Base-by-base conservation (phyloP, 2,888 invertebrate genomes). In the Tethea ocularis region DNA sequence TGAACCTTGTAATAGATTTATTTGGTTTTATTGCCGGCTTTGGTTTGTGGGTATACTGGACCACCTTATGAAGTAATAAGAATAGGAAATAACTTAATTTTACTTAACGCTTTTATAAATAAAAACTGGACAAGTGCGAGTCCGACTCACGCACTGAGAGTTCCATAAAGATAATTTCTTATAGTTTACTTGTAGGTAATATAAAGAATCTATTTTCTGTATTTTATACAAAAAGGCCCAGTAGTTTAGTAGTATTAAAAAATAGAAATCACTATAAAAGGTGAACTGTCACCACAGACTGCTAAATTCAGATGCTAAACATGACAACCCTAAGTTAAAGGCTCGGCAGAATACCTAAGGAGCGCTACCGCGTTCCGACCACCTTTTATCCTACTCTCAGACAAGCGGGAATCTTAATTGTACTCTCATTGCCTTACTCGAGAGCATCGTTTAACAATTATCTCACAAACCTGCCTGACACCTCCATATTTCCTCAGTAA, bases 351-450 rank as follows among this genome's bases (percentile, higher is more conserved):
- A 46, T 46, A 46, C 46, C 7, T 20, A 46, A 46, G 46, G 46
- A 46, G 46, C 46, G 46, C 46, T 46, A 46, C 59, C 64, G 60
- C 63, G 61, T 60, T 63, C 66, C 61, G 51, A 56, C 46, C 33
- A 58, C 61, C 66, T 69, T 68, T 66, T 70, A 59, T 62, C 64
- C 67, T 60, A 60, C 64, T 67, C 65, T 68, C 46, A 0, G 46
- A 66, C 68, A 71, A 71, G 65, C 69, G 70, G 64, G 74, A 64
- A 71, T 72, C 70, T 75, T 75, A 72, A 75, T 74, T 54, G 54
- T 33, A 33, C 54, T 54, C 54, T 36, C 54, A 54, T 54, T 54
- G 54, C 54, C 36, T 54, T 54, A 36, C 54, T 54, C 22, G 33
- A 54, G 54, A 36, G 33, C 54, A 20, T 54, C 33, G 33, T 33